Conservation (phyloP, 2,113 vertebrate genomes). For the Datnioides undecimradiatus region DNA sequence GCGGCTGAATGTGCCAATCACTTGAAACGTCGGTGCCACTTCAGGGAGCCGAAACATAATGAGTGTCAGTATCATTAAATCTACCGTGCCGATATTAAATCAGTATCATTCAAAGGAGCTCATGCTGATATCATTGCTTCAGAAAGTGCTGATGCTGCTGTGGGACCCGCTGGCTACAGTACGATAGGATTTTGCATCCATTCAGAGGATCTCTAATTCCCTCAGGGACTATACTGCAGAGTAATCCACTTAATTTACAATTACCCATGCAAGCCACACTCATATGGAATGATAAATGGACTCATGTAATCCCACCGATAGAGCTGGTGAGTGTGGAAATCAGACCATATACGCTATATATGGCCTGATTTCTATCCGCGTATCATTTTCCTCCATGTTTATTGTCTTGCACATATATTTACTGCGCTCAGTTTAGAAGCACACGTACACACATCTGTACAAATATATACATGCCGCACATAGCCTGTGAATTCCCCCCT, state of each 20-base stretch:
- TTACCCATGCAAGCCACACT: slow-evolving; percentile 77
- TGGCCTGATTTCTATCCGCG: not conserved
- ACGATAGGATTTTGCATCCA: slow-evolving; percentile 71
- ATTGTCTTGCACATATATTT: not conserved
- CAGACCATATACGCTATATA: slow-evolving; percentile 26
- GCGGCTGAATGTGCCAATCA: slow-evolving; percentile 61
- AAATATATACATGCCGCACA: slow-evolving; percentile 17
- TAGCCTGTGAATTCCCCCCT: slow-evolving; percentile 6
- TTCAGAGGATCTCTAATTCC: slow-evolving; percentile 74
- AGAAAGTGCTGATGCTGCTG: slow-evolving; percentile 77
- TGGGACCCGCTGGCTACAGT: slow-evolving; percentile 60
- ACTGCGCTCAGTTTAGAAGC: not conserved
- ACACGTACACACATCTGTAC: slow-evolving; percentile 7
- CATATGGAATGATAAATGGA: slow-evolving; percentile 74
- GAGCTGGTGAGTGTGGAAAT: slow-evolving; percentile 33
- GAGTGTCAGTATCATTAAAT: slow-evolving; percentile 75
- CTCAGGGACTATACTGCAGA: slow-evolving; percentile 67
- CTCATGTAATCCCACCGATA: slow-evolving; percentile 66
- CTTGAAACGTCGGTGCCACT: slow-evolving; percentile 50
- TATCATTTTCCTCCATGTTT: slow-evolving; percentile 18
- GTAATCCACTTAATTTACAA: slow-evolving; percentile 85
- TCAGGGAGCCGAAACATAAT: slow-evolving; percentile 65
- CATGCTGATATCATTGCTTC: slow-evolving; percentile 59
- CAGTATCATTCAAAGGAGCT: slow-evolving; percentile 61
- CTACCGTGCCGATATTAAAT: slow-evolving; percentile 68